Evolutionary conservation across 2,113 vertebrate genomes (phyloP).

Genomic region (Tyrannus savana): DNA sequence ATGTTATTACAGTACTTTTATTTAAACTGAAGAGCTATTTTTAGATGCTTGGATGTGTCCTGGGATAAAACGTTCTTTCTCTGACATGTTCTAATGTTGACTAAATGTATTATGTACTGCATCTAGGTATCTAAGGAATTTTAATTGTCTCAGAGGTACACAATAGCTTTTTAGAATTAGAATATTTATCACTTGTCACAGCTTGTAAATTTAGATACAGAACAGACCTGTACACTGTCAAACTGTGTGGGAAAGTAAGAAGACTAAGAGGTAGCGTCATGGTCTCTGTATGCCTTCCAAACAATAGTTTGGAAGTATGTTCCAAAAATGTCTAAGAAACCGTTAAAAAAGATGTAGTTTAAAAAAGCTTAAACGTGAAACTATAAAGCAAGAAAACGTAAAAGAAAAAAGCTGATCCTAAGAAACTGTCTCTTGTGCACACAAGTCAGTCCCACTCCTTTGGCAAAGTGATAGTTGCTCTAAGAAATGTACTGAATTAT

Average conservation of each 20-base stretch:
- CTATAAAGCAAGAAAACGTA: background rate
- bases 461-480: background rate
- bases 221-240: constrained; percentile 57
- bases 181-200: constrained; percentile 66
- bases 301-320: background rate
- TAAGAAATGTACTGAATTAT: background rate
- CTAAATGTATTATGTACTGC: constrained; percentile 60
- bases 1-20: background rate
- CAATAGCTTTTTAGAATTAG: constrained; percentile 56
- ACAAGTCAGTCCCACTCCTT: background rate
- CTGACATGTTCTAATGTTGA: constrained; percentile 53
- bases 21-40: constrained; percentile 58
- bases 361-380: background rate
- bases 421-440: background rate
- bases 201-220: constrained; percentile 55
- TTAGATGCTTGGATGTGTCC: constrained; percentile 27
- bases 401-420: background rate
- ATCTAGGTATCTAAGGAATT: constrained; percentile 64
- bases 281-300: constrained; percentile 49
- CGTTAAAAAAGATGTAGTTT: background rate
- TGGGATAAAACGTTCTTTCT: constrained; percentile 38
- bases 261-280: constrained; percentile 15
- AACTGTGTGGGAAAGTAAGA: constrained; percentile 44
- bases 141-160: constrained; percentile 58
- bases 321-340: constrained; percentile 7